Percentiles rank a stretch among this genome's conserved stretches.
Conservation (phyloP, 2,113 vertebrate species). For the Anguilla japonica region DNA sequence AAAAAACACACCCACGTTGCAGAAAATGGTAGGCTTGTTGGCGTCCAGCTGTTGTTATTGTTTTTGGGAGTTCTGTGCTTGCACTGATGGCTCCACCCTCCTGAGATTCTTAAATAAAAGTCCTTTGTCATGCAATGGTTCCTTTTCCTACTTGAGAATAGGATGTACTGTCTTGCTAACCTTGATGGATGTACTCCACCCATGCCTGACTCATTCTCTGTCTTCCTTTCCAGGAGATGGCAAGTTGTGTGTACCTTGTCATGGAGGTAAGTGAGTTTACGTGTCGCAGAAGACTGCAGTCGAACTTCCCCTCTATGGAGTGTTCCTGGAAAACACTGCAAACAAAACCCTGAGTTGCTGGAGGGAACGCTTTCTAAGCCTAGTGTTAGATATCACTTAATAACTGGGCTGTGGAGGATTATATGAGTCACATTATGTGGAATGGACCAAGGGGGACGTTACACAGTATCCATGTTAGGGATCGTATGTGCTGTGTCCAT, state of each 20-base stretch:
- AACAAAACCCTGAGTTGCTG: not conserved
- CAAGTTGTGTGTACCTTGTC: slow-evolving; percentile 92
- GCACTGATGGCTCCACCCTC: not conserved
- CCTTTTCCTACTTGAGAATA: not conserved
- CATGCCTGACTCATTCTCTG: slow-evolving; percentile 3
- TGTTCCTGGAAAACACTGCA: not conserved
- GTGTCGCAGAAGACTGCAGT: not conserved
- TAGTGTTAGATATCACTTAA: not conserved
- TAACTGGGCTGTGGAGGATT: not conserved
- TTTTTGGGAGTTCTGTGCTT: not conserved
- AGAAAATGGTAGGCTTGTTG: not conserved
- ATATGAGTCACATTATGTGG: not conserved
- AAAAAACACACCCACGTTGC: not conserved
- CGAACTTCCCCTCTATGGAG: not conserved
- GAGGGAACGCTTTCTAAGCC: not conserved
- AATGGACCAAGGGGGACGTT: not conserved
- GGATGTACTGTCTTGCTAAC: not conserved
- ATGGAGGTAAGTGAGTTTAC: slow-evolving; percentile 86
- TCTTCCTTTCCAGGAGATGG: slow-evolving; percentile 79
- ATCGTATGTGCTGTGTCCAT: not conserved
- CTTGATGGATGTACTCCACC: not conserved
- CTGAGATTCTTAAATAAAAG: not conserved
- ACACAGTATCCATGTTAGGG: not conserved
- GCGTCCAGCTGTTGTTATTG: not conserved
- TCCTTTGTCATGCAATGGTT: not conserved